These are phyloP conservation scores for Diplolepis rosae DNA, from an alignment of 2,888 invertebrate species.

Conservation along the genomic window DNA sequence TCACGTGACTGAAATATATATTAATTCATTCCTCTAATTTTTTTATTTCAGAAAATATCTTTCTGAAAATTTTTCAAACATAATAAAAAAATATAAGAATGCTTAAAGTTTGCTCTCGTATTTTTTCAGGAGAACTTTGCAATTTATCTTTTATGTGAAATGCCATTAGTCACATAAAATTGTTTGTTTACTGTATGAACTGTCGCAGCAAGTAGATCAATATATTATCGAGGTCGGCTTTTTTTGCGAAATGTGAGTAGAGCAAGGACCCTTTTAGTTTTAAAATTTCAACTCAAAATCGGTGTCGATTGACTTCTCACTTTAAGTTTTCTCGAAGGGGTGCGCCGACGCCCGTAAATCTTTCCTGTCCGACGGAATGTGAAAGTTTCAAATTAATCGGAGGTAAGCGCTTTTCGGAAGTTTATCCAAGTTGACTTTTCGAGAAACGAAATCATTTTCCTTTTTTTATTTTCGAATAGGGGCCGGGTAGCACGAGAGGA, in stretches of 20 bases:
- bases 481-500: slow-evolving; percentile 10
- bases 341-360: slow-evolving; percentile 34
- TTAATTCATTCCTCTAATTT: too few relatives aligned
- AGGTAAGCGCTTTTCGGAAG: too few relatives aligned
- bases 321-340: slow-evolving; percentile 43
- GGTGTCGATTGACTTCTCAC: slow-evolving; percentile 41
- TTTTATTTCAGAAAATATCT: too few relatives aligned
- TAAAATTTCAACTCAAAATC: not conserved
- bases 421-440: slow-evolving; percentile 45
- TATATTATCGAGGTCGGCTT: slow-evolving; percentile 6
- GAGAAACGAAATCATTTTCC: slow-evolving; percentile 23
- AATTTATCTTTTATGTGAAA: too few relatives aligned
- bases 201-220: not conserved
- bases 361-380: slow-evolving; percentile 40
- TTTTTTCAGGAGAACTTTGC: too few relatives aligned
- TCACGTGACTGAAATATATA: too few relatives aligned
- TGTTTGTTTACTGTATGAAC: not conserved
- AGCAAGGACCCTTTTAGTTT: not conserved
- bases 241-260: slow-evolving; percentile 1
- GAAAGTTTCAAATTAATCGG: too few relatives aligned
- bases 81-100: too few relatives aligned
- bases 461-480: slow-evolving; percentile 34
- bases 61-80: too few relatives aligned
- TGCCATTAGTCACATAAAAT: not conserved
- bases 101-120: too few relatives aligned